A percentile compares a stretch with the other conserved stretches of the same genome.
These are phyloP conservation scores for Dusona sp. DNA, from an alignment of 2,888 invertebrate genomes.

Conservation along the genomic window DNA sequence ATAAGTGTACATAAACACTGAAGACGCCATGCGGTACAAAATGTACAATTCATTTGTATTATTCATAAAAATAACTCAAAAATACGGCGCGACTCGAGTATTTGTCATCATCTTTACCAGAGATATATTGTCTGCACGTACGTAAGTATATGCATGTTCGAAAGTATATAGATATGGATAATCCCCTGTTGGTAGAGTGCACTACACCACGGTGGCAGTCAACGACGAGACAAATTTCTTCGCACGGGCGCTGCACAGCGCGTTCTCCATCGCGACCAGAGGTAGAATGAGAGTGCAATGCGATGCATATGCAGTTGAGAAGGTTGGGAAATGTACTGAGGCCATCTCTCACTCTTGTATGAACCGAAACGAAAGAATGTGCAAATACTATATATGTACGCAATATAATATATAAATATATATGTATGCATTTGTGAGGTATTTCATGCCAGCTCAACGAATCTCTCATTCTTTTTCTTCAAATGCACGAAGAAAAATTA, in stretches of 20 bases:
- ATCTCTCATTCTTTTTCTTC: constrained; percentile 11
- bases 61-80: constrained; percentile 6
- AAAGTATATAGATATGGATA: constrained; percentile 14
- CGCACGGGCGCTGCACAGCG: constrained; percentile 40
- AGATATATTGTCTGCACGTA: not conserved
- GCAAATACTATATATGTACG: constrained; percentile 20
- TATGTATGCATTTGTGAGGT: constrained; percentile 3
- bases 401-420: not conserved
- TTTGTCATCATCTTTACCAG: not conserved
- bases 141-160: not conserved
- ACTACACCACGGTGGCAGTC: constrained; percentile 4
- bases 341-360: constrained; percentile 16
- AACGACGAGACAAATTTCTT: constrained; percentile 39
- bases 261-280: constrained; percentile 20
- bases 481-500: not conserved
- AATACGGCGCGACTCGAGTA: not conserved
- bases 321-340: constrained; percentile 13
- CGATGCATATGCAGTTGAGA: constrained; percentile 10
- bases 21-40: not conserved
- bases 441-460: not conserved
- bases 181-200: not conserved
- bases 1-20: not conserved
- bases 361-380: constrained; percentile 35
- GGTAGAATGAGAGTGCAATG: constrained; percentile 35
- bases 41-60: not conserved